phyloP scores from a whole-genome alignment of 2,888 invertebrate species.

The Sarcophaga carnaria region DNA sequence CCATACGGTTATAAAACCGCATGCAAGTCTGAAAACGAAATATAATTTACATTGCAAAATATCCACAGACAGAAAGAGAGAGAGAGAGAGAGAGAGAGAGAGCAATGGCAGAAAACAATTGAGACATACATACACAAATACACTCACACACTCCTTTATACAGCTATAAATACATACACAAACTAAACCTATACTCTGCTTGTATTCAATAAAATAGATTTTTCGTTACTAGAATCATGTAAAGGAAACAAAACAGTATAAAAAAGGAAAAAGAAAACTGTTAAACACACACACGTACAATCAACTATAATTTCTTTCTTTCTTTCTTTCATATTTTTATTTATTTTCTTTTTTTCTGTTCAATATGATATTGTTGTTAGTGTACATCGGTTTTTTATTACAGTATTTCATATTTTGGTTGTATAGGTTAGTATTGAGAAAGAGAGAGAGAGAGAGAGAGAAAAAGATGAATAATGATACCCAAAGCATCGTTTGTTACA shows the following conservation, averaged over 20 bases:
- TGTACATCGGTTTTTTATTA: constrained; percentile 2
- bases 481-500: constrained; percentile 64
- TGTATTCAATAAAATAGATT: constrained; percentile 14
- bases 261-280: background rate
- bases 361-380: constrained; percentile 1
- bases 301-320: too few relatives aligned
- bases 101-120: too few relatives aligned
- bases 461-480: constrained; percentile 66
- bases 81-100: background rate
- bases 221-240: constrained; percentile 19
- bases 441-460: background rate
- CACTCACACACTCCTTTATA: too few relatives aligned
- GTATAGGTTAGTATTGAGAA: constrained; percentile 51
- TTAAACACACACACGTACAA: constrained; percentile 17
- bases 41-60: constrained; percentile 65
- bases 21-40: constrained; percentile 62
- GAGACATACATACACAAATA: too few relatives aligned
- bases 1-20: constrained; percentile 56
- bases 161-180: background rate
- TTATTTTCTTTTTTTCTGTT: constrained; percentile 14
- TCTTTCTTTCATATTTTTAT: background rate
- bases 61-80: constrained; percentile 49
- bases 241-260: background rate
- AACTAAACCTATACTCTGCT: background rate
- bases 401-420: constrained; percentile 28